Conservation (phyloP, 2,888 invertebrate genomes). For the Hirtodrosophila cameraria region DNA sequence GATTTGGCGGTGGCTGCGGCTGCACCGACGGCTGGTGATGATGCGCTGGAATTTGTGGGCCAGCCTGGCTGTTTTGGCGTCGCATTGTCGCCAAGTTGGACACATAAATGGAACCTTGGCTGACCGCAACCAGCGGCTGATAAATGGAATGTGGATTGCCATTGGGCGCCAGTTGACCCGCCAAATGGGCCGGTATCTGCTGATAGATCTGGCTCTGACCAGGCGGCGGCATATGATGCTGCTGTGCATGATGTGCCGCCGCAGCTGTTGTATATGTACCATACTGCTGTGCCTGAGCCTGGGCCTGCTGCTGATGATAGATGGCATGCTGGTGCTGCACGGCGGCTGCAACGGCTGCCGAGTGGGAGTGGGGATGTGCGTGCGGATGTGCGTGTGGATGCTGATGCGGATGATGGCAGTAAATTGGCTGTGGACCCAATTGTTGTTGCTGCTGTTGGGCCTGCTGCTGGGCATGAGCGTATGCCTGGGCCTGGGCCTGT, state of each 20-base stretch:
- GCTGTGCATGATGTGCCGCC: slow-evolving; percentile 74
- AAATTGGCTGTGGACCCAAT: slow-evolving; percentile 82
- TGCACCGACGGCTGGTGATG: slow-evolving; percentile 61
- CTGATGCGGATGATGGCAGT: slow-evolving; percentile 84
- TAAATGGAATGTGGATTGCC: slow-evolving; percentile 83
- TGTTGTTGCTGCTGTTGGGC: slow-evolving; percentile 70
- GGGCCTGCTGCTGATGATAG: slow-evolving; percentile 81
- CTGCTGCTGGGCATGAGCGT: slow-evolving; percentile 50
- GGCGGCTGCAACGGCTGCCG: slow-evolving; percentile 85
- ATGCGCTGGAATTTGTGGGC: slow-evolving; percentile 79
- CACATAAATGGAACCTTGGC: slow-evolving; percentile 81
- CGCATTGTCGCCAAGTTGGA: slow-evolving; percentile 83
- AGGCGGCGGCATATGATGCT: slow-evolving; percentile 80
- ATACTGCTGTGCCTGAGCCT: slow-evolving; percentile 71
- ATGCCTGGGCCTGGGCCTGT: slow-evolving; percentile 76
- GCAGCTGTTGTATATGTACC: slow-evolving; percentile 78
- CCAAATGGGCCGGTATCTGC: slow-evolving; percentile 83
- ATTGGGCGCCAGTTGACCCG: slow-evolving; percentile 73
- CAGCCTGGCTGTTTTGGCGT: slow-evolving; percentile 80
- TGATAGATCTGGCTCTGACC: slow-evolving; percentile 83
- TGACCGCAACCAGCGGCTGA: slow-evolving; percentile 81
- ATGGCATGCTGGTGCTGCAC: slow-evolving; percentile 86
- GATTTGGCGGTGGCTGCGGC: slow-evolving; percentile 64
- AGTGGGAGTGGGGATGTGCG: slow-evolving; percentile 83
- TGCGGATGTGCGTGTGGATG: slow-evolving; percentile 82